These are phyloP conservation scores for Asteroscopus sphinx DNA, from an alignment of 2,888 invertebrate genomes.

Conservation along the genomic window DNA sequence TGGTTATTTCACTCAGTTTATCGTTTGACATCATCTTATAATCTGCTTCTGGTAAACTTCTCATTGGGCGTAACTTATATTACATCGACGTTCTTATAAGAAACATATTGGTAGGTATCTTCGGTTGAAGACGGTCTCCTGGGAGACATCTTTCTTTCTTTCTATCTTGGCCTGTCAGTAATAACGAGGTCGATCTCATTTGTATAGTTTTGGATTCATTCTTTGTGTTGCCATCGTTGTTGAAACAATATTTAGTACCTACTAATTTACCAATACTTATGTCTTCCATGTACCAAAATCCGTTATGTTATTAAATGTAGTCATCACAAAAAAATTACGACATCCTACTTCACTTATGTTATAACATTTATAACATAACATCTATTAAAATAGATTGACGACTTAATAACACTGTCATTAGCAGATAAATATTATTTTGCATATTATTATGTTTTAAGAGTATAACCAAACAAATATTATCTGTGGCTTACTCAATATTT, in stretches of 20 bases:
- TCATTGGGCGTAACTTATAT: slow-evolving; percentile 13
- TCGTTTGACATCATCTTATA: not conserved
- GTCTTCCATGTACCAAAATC: slow-evolving; percentile 1
- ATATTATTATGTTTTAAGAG: not conserved
- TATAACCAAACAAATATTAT: slow-evolving; percentile 7
- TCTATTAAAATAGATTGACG: slow-evolving; percentile 23
- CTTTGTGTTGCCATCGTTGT: slow-evolving; percentile 42
- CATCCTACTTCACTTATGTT: slow-evolving; percentile 21
- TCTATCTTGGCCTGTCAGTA: slow-evolving; percentile 70
- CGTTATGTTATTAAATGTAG: not conserved
- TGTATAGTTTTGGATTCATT: slow-evolving; percentile 61
- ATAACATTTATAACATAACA: slow-evolving; percentile 11
- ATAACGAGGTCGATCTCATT: slow-evolving; percentile 73
- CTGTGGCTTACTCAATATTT: slow-evolving; percentile 4
- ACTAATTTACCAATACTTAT: not conserved
- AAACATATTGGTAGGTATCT: slow-evolving; percentile 54
- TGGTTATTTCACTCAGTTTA: slow-evolving; percentile 5
- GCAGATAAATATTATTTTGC: slow-evolving; percentile 19
- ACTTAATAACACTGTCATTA: slow-evolving; percentile 26
- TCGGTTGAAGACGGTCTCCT: slow-evolving; percentile 60
- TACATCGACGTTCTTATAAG: slow-evolving; percentile 24
- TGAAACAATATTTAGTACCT: slow-evolving; percentile 3
- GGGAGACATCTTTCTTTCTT: slow-evolving; percentile 73
- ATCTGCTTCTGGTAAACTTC: slow-evolving; percentile 18
- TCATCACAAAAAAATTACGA: slow-evolving; percentile 15